Evolutionary conservation across 1,140 invertebrate genomes (phyloP).

Genomic region (Tetragonula clypearis): DNA sequence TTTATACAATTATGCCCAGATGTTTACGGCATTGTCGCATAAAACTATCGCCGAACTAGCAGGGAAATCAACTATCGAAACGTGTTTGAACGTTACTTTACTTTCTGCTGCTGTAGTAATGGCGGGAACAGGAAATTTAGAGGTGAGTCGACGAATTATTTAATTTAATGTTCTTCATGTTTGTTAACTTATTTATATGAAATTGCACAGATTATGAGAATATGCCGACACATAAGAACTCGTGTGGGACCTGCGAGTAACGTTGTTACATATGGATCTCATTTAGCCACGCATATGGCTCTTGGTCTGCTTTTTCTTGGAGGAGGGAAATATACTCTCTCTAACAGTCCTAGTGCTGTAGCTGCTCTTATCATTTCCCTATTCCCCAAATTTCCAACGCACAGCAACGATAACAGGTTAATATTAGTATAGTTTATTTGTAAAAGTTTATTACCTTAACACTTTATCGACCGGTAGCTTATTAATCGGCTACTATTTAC

Average conservation of each 20-base stretch:
- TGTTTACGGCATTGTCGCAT: conserved; percentile 85
- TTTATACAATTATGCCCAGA: conserved; percentile 86
- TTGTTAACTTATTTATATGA: background rate
- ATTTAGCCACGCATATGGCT: conserved; percentile 97
- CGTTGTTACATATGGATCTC: conserved; percentile 93
- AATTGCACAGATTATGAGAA: conserved; percentile 83
- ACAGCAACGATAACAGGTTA: conserved; percentile 96
- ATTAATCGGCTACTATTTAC: too few species aligned
- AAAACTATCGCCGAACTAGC: conserved; percentile 92
- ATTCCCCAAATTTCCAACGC: conserved; percentile 98
- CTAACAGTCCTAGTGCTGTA: conserved; percentile 91
- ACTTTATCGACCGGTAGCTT: too few species aligned
- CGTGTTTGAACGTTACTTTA: conserved; percentile 92
- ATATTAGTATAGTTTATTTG: background rate
- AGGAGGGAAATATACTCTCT: conserved; percentile 94
- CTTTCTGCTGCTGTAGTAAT: conserved; percentile 94
- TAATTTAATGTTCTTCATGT: background rate
- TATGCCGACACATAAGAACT: conserved; percentile 92
- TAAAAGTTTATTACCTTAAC: background rate
- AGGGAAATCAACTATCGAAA: conserved; percentile 94
- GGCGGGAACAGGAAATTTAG: conserved; percentile 95
- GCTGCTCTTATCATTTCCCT: conserved; percentile 95
- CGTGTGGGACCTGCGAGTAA: conserved; percentile 85
- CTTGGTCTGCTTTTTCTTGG: conserved; percentile 96
- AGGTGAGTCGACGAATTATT: conserved; percentile 81